These are phyloP conservation scores for Cotesia vestalis DNA, from an alignment of 1,140 invertebrate genomes.

Conservation along the genomic window DNA sequence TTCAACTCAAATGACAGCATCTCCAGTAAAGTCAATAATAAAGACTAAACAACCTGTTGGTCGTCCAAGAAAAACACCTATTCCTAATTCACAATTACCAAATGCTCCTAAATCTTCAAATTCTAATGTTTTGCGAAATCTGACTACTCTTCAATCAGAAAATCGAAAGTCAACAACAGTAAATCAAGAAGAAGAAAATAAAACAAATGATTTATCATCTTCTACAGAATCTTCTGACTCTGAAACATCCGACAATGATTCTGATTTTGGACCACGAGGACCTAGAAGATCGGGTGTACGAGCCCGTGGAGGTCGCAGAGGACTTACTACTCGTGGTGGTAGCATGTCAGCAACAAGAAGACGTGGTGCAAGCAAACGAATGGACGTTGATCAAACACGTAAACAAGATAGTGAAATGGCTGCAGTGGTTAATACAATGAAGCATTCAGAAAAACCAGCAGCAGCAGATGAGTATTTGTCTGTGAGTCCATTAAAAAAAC, in stretches of 20 bases:
- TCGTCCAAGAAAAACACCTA: conserved; percentile 18
- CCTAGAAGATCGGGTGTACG: conserved; percentile 51
- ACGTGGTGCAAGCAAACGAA: conserved; percentile 55
- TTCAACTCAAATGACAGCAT: not conserved
- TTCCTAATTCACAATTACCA: not conserved
- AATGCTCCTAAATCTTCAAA: conserved; percentile 1
- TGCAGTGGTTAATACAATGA: conserved; percentile 63
- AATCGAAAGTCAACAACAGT: not conserved
- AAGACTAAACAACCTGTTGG: conserved; percentile 16
- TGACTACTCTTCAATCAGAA: not conserved
- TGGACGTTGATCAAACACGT: conserved; percentile 61
- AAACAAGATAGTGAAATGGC: conserved; percentile 64
- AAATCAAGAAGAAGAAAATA: conserved; percentile 30
- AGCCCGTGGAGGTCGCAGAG: conserved; percentile 59
- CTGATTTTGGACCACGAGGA: conserved; percentile 60
- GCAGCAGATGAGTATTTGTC: conserved; percentile 46
- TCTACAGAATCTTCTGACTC: conserved; percentile 59
- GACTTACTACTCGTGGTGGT: conserved; percentile 61
- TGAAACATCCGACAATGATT: conserved; percentile 60
- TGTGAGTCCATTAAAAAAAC: conserved; percentile 47
- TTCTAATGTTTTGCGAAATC: not conserved
- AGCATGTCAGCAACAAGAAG: conserved; percentile 51
- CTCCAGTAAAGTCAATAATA: not conserved
- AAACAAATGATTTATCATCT: conserved; percentile 49
- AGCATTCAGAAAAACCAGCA: conserved; percentile 58